A percentile compares a stretch with the other conserved stretches of the same genome.
Conservation (phyloP, 1,140 invertebrate genomes). For the Xylocopa sonorina region DNA sequence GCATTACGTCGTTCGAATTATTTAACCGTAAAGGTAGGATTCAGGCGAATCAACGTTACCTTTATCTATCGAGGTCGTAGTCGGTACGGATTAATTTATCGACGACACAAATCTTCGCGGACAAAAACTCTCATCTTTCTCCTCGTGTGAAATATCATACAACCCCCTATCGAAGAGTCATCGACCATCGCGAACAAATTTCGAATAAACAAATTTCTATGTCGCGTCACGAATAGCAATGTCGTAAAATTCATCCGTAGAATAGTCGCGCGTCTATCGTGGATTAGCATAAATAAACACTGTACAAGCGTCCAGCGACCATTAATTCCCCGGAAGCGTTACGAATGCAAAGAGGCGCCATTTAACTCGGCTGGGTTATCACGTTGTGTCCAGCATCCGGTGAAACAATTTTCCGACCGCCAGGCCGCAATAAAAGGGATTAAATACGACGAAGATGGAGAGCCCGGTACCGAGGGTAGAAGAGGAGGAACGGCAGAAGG, state of each 20-base stretch:
- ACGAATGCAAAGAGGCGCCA: background rate
- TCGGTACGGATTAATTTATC: slow-evolving; percentile 17
- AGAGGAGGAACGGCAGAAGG: background rate
- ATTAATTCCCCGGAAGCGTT: background rate
- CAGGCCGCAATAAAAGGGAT: slow-evolving; percentile 7
- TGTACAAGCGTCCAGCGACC: background rate
- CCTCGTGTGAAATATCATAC: background rate
- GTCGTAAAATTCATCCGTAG: background rate
- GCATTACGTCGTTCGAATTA: background rate
- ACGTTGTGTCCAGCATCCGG: background rate
- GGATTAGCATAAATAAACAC: background rate
- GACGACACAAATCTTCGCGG: background rate
- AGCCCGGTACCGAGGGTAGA: background rate
- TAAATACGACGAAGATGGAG: background rate
- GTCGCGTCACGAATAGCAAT: no score
- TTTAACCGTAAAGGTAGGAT: background rate
- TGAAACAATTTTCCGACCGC: background rate
- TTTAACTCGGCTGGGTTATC: background rate
- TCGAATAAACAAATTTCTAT: no score
- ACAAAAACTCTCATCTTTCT: background rate
- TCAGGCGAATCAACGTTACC: background rate
- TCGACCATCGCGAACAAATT: no score
- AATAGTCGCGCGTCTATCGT: background rate
- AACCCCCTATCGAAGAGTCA: background rate
- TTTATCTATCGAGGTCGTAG: background rate